Conservation (phyloP, 1,140 invertebrate genomes). For the Trichonephila clavata region DNA sequence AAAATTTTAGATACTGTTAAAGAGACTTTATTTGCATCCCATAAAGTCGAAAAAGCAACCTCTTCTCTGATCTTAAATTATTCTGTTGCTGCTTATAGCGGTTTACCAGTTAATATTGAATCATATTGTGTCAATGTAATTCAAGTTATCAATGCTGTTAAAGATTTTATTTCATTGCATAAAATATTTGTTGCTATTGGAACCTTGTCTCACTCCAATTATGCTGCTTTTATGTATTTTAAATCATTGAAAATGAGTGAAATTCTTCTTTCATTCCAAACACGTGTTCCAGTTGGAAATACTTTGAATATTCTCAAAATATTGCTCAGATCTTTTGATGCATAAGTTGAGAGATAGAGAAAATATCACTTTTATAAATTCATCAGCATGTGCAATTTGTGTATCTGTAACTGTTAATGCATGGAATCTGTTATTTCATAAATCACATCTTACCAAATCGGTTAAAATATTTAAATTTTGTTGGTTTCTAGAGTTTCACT, state of each 20-base stretch:
- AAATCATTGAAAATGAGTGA: conserved; percentile 28
- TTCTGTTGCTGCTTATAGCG: conserved; percentile 82
- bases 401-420: too few relatives aligned
- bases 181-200: conserved; percentile 86
- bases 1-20: conserved; percentile 65
- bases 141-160: conserved; percentile 82
- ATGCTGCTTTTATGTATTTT: conserved; percentile 8
- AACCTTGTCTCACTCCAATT: conserved; percentile 81
- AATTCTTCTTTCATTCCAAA: not conserved
- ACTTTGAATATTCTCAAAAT: not conserved
- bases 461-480: too few relatives aligned
- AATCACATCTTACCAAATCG: too few relatives aligned
- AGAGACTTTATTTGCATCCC: conserved; percentile 7
- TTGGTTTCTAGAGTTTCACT: too few relatives aligned
- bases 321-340: not conserved
- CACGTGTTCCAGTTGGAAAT: not conserved
- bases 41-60: conserved; percentile 84
- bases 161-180: conserved; percentile 87
- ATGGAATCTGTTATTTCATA: too few relatives aligned
- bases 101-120: conserved; percentile 4
- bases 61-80: conserved; percentile 91
- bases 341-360: not conserved
- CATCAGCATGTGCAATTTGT: not conserved
- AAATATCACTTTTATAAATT: not conserved
- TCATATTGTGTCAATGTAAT: conserved; percentile 26